Percentiles rank a stretch among this genome's conserved stretches.
phyloP scores from a whole-genome alignment of 2,113 vertebrate species.

The Archocentrus centrarchus region DNA sequence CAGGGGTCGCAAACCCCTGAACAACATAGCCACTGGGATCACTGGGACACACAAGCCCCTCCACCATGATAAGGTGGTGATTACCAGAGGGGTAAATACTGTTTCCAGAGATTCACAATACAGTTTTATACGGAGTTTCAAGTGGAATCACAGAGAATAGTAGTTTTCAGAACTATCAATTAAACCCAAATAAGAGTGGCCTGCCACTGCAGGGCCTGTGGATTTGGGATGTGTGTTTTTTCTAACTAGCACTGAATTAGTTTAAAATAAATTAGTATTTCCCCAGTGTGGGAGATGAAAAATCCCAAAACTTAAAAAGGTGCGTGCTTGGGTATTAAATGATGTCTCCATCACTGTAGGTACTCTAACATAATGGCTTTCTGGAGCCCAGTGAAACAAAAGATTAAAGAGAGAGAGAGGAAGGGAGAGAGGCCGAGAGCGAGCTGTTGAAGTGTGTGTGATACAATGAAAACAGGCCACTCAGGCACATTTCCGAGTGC shows the following conservation, averaged over 20 bases:
- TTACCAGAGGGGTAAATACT: no score
- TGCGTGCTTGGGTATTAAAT: conserved; percentile 29
- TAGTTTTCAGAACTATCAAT: background rate
- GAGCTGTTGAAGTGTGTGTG: conserved; percentile 49
- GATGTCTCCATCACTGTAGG: conserved; percentile 23
- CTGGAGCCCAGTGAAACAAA: conserved; percentile 56
- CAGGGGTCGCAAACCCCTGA: no score
- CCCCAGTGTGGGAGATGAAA: background rate
- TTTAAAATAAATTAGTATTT: conserved; percentile 13
- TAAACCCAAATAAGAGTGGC: background rate
- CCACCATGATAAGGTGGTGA: no score
- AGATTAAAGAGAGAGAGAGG: conserved; percentile 38
- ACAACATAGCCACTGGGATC: no score
- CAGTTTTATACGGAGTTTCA: background rate
- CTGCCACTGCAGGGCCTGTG: background rate
- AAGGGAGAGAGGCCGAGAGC: conserved; percentile 9
- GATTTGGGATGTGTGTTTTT: background rate
- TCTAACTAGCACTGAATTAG: background rate
- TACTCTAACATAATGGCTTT: conserved; percentile 63
- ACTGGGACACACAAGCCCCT: no score
- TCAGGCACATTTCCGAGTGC: conserved; percentile 63
- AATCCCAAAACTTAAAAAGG: background rate
- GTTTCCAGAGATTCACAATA: background rate
- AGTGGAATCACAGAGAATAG: background rate
- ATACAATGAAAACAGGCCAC: conserved; percentile 62